Percentiles rank a stretch among this genome's conserved stretches.
phyloP scores from a whole-genome alignment of 1,140 invertebrate species.

The Drosophila chauvacae region DNA sequence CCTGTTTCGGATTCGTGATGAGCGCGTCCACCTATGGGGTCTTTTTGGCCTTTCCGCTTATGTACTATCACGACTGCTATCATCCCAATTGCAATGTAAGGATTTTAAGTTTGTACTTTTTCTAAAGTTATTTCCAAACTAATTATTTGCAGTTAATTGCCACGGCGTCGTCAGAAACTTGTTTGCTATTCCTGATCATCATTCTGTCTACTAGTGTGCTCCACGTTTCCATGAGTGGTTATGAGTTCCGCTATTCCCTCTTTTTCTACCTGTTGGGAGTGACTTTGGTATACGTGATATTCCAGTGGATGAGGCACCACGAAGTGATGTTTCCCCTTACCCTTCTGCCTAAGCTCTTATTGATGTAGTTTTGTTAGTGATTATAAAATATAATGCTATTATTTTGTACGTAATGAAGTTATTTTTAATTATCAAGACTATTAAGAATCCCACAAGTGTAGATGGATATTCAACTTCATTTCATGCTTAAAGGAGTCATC shows the following conservation, averaged over 20 bases:
- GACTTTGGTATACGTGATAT: neutral
- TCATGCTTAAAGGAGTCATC: too few species aligned
- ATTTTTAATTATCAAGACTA: too few species aligned
- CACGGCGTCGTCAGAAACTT: conserved; percentile 21
- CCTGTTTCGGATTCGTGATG: conserved; percentile 41
- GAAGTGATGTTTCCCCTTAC: conserved; percentile 31
- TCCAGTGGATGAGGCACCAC: conserved; percentile 3
- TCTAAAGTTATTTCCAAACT: neutral
- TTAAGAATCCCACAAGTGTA: neutral
- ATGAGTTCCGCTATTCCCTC: conserved; percentile 54
- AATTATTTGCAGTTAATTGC: conserved; percentile 19
- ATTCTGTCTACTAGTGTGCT: conserved; percentile 17
- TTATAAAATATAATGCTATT: neutral
- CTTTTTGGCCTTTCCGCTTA: conserved; percentile 28
- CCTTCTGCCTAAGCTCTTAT: neutral
- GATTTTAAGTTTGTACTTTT: too few species aligned
- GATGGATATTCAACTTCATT: neutral
- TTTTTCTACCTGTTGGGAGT: conserved; percentile 20
- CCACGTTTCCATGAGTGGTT: conserved; percentile 52
- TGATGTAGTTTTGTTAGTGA: neutral
- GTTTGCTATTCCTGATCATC: conserved; percentile 9
- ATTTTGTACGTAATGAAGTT: neutral
- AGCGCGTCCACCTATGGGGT: conserved; percentile 21
- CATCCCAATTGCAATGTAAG: conserved; percentile 7
- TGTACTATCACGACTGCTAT: conserved; percentile 39